These are phyloP conservation scores for Rhinoptilus africanus DNA, from an alignment of 2,113 vertebrate genomes.

Conservation along the genomic window DNA sequence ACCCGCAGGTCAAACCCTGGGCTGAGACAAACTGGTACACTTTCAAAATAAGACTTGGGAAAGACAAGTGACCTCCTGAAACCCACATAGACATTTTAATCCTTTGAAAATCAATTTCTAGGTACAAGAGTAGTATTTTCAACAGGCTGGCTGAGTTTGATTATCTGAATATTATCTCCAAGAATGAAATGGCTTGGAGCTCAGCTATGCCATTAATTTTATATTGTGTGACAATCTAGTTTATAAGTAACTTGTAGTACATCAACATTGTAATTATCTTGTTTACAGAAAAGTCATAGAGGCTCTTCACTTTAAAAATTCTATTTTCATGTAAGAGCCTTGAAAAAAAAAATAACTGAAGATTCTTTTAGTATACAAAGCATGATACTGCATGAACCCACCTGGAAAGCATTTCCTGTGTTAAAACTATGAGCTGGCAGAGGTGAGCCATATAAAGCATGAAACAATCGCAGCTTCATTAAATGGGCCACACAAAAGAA, in stretches of 20 bases:
- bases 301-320: background rate
- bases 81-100: background rate
- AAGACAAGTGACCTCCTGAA: background rate
- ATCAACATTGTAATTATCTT: background rate
- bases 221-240: background rate
- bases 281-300: background rate
- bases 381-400: background rate
- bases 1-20: background rate
- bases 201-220: background rate
- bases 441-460: background rate
- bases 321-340: background rate
- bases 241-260: background rate
- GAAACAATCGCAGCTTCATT: background rate
- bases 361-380: background rate
- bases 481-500: background rate
- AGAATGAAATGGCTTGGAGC: background rate
- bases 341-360: background rate
- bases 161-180: background rate
- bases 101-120: background rate
- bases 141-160: background rate
- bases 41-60: background rate
- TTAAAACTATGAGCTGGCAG: background rate
- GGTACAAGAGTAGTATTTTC: background rate
- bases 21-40: background rate
- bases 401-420: background rate